Percentiles rank a stretch among this genome's conserved stretches.
Evolutionary conservation across 1,140 invertebrate species (phyloP).

Genomic region (Oppia nitens): DNA sequence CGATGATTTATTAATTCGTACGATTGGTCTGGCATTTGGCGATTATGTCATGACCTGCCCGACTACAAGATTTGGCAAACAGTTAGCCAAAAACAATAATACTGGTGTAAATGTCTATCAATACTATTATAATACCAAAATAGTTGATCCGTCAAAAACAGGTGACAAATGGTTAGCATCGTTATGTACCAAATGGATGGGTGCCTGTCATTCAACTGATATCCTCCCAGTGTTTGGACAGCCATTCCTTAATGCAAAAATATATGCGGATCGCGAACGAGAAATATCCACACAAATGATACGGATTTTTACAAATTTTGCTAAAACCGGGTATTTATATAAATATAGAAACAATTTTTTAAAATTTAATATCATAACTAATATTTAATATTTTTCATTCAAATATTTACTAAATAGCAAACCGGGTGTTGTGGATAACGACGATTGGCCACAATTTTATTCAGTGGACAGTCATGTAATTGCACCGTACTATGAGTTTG

Average conservation of each 20-base stretch:
- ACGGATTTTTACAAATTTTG: neutral
- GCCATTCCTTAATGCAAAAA: slow-evolving; percentile 36
- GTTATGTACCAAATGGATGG: slow-evolving; percentile 50
- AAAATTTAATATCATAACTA: neutral
- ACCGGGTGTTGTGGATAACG: neutral
- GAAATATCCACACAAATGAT: slow-evolving; percentile 1
- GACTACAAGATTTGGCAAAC: slow-evolving; percentile 6
- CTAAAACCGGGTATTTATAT: neutral
- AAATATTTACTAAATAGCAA: neutral
- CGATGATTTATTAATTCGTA: too few species aligned
- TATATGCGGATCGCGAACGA: neutral
- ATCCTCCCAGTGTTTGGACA: slow-evolving; percentile 90
- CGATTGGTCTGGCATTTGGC: slow-evolving; percentile 33
- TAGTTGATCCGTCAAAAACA: too few species aligned
- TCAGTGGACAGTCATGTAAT: neutral
- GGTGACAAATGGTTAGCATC: neutral
- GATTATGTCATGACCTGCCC: slow-evolving; percentile 85
- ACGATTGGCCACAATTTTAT: slow-evolving; percentile 7
- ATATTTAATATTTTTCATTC: neutral
- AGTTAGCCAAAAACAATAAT: neutral
- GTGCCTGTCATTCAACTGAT: slow-evolving; percentile 87
- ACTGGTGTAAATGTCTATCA: slow-evolving; percentile 1
- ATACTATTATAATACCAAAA: slow-evolving; percentile 6
- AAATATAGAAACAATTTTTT: too few species aligned
- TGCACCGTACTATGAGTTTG: slow-evolving; percentile 11